Conservation (phyloP, 64 coral and sea anemone species). For the Dendronephthya gigantea region DNA sequence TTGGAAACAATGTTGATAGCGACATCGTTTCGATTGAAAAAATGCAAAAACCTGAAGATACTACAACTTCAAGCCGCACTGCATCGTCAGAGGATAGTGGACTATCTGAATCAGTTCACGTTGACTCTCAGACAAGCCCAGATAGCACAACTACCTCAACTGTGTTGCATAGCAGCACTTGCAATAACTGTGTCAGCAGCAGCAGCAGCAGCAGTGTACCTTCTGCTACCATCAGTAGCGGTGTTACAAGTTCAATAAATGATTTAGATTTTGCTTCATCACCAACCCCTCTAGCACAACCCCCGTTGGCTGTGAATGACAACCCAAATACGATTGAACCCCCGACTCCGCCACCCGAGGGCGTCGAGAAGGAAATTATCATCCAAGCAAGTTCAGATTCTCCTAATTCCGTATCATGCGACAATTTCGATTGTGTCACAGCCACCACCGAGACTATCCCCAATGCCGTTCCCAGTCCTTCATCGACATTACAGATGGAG, state of each 20-base stretch:
- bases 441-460: background rate
- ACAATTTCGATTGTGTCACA: background rate
- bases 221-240: background rate
- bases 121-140: background rate
- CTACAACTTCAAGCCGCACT: background rate
- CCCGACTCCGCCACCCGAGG: background rate
- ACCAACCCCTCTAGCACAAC: background rate
- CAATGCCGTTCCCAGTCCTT: background rate
- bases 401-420: background rate
- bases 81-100: slow-evolving; percentile 38
- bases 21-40: background rate
- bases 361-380: background rate
- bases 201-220: background rate
- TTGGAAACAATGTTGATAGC: background rate
- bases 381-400: background rate
- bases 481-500: background rate
- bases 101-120: background rate
- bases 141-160: background rate
- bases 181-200: background rate
- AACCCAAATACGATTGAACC: background rate
- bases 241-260: background rate
- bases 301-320: background rate
- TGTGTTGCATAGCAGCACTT: background rate
- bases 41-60: background rate
- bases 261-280: background rate